Conservation (phyloP, 1,140 invertebrate genomes). For the Anastrepha obliqua region DNA sequence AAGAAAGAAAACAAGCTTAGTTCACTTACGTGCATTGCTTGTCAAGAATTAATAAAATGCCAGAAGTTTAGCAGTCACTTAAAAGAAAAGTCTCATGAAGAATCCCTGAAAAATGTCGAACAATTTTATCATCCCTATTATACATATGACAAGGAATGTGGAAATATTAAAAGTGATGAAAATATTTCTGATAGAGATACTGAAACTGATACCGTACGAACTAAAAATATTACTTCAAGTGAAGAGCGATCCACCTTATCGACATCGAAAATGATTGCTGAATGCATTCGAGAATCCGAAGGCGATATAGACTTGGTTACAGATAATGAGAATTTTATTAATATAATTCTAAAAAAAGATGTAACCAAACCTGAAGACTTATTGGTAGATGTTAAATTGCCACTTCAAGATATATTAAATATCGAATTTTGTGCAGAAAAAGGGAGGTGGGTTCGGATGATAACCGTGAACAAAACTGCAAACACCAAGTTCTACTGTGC, state of each 20-base stretch:
- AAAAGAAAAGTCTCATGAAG: not conserved
- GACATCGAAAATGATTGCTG: not conserved
- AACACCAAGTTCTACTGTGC: constrained; percentile 16
- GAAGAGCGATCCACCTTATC: not conserved
- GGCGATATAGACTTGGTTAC: not conserved
- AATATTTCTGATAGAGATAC: not conserved
- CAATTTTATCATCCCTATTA: constrained; percentile 55
- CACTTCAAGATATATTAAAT: constrained; percentile 10
- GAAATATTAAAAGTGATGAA: not conserved
- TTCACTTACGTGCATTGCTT: not conserved
- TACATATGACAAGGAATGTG: constrained; percentile 2
- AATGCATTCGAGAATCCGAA: constrained; percentile 5
- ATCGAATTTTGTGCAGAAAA: not conserved
- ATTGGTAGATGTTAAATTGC: constrained; percentile 13
- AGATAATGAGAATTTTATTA: not conserved
- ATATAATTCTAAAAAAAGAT: not conserved
- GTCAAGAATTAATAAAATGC: not conserved
- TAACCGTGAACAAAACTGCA: not conserved
- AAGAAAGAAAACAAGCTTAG: not conserved
- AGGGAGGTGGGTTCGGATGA: not conserved
- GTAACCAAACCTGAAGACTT: constrained; percentile 2
- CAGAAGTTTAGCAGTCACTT: constrained; percentile 24
- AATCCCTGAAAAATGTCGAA: constrained; percentile 5
- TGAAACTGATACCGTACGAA: not conserved
- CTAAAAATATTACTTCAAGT: not conserved